Percentiles rank a stretch among this genome's conserved stretches.
Conservation (phyloP, 2,113 vertebrate genomes). For the Manacus vitellinus region DNA sequence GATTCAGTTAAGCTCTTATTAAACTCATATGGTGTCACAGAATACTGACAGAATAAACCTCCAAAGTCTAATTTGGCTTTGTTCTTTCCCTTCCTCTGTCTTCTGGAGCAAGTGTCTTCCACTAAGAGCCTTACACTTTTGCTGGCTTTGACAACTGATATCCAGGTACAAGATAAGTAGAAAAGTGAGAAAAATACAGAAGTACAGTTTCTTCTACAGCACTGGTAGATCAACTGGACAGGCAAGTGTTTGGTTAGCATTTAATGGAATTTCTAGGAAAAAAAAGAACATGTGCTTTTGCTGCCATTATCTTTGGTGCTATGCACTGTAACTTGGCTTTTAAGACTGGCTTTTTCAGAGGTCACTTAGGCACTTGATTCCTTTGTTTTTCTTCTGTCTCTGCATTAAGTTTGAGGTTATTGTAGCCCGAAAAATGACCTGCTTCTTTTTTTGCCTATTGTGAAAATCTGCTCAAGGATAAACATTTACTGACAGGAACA, state of each 20-base stretch:
- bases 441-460: neutral
- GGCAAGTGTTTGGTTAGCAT: neutral
- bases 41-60: constrained; percentile 1
- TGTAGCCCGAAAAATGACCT: neutral
- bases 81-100: neutral
- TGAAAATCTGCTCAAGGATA: neutral
- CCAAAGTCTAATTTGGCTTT: neutral
- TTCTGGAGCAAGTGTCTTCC: neutral
- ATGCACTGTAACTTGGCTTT: neutral
- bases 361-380: neutral
- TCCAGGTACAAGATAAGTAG: neutral
- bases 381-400: neutral
- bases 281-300: neutral
- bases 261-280: neutral
- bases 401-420: neutral
- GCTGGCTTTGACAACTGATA: neutral
- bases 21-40: neutral
- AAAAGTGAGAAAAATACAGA: neutral
- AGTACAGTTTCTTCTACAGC: neutral
- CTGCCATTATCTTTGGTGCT: neutral
- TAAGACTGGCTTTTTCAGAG: neutral
- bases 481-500: neutral
- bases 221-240: neutral
- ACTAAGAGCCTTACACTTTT: neutral
- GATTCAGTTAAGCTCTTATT: constrained; percentile 23